Evolutionary conservation across 2,888 invertebrate species (phyloP), one percentile per base, ranked within the genome.

Genomic region (Yponomeuta plumbellus): DNA sequence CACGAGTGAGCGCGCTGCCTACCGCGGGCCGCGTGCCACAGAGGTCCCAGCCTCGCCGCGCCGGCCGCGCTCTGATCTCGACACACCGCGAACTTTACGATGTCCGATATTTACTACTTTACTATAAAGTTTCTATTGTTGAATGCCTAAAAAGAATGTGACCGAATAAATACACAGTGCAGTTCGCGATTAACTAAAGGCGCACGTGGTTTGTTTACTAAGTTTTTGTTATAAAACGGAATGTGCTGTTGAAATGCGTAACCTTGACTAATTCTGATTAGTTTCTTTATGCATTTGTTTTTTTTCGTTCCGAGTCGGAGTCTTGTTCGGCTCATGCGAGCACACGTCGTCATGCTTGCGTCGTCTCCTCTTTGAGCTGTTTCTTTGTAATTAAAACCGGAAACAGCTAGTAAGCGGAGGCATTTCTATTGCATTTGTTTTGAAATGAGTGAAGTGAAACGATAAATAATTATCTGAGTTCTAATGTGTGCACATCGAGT

Each of bases 1-100:
- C 88, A 88, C 87, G 85, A 86, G 82, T 83, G 89, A 88, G 90
- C 86, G 88, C 87, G 89, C 86, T 86, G 88, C 87, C 80, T 86
- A 77, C 85, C 82, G 85, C 85, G 81, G 83, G 79, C 77, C 76
- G 77, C 79, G 72, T 72, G 76, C 78, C 81, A 78, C 79, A 79
- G 76, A 80, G 80, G 80, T 44, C 23, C 13, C 26, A 34, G 34
- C 34, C 34, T 34, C 34, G 61, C 61, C 23, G 61, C 61, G 23
- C 23, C 61, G 59, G 44, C 44, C 44, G 44, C 44, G 44, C 44
- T 52, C 44, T 17, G 44, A 17, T 52, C 34, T 34, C 44, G 44
- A 52, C 44, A 52, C 44, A 17, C 44, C 17, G 34, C 34, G 34
- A 5, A 34, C 44, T 52, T 6, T 13, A 52, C 17, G 1, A 52